Evolutionary conservation across 2,113 vertebrate species (phyloP).

Genomic region (Myiozetetes cayanensis): DNA sequence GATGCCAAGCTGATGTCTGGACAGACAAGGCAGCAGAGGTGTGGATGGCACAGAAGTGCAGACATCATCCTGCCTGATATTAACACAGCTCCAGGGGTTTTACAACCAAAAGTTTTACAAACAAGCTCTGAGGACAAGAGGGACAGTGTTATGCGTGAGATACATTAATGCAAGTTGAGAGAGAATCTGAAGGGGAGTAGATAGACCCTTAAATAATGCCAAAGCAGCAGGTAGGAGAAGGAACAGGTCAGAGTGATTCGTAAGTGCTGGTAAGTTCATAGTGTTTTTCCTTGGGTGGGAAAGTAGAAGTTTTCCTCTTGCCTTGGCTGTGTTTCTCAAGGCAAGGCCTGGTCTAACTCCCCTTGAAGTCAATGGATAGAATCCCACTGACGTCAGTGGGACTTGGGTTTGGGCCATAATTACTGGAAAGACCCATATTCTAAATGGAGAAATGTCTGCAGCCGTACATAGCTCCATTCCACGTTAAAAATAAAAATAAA

Average conservation of each 20-base stretch:
- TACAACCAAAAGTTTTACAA: not conserved
- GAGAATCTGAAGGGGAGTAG: not conserved
- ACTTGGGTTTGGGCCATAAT: slow-evolving; percentile 37
- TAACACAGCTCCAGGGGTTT: not conserved
- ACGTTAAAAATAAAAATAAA: slow-evolving; percentile 54
- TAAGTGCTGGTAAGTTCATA: not conserved
- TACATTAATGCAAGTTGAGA: not conserved
- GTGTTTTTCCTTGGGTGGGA: not conserved
- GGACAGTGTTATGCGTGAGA: not conserved
- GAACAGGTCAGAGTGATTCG: not conserved
- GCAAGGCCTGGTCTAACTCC: not conserved
- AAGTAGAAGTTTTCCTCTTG: not conserved
- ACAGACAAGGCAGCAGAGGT: not conserved
- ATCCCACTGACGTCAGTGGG: slow-evolving; percentile 9
- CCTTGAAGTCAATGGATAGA: slow-evolving; percentile 17
- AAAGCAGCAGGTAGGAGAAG: not conserved
- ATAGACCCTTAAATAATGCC: not conserved
- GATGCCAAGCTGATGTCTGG: too few relatives aligned
- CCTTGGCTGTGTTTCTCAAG: slow-evolving; percentile 1
- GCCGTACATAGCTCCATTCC: slow-evolving; percentile 12
- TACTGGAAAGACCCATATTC: slow-evolving; percentile 3
- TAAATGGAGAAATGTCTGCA: slow-evolving; percentile 43
- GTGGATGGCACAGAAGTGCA: not conserved
- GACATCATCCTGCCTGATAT: not conserved
- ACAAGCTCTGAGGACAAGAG: not conserved